Base-by-base conservation (phyloP, 2,888 invertebrate species). In the Cyaniris semiargus region DNA sequence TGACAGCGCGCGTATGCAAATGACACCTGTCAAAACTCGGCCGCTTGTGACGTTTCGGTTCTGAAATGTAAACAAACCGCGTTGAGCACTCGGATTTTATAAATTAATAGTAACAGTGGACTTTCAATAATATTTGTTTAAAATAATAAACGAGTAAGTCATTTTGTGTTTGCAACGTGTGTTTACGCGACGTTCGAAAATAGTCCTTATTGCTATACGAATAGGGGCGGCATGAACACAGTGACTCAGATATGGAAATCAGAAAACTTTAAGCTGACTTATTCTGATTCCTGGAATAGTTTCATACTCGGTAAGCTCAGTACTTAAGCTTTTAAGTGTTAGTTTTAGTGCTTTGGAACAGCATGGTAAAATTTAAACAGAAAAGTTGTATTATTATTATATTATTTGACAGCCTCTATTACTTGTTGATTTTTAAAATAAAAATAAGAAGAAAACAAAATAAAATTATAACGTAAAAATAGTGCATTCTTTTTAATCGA, bases 131-230 rank as follows among this genome's bases (percentile, higher is more conserved):
- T 82, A 83, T 86, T 83, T 82, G 82, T 88, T 92, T 89, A 92
- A 93, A 92, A 92, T 91, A 87, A 90, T 90, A 89, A 84, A 86
- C 87, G 89, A 91, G 93, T 93, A 92, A 93, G 93, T 93, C 88
- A 81, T 84, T 84, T 83, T 83, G 84, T 84, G 85, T 86, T 86
- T 84, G 85, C 82, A 80, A 79, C 79, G 74, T 76, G 78, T 79
- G 70, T 74, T 48, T 1, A 23, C 23, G 48, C 27, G 44, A 18
- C 72, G 44, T 15, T 48, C 53, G 5, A 23, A 74, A 74, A 53
- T 74, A 48, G 27, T 27, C 74, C 44, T 23, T 74, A 53, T 44
- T 18, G 8, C 2, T 3, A 74, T 72, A 27, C 13, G 27, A 27
- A 53, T 74, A 74, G 53, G 74, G 15, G 74, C 74, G 74, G 23